Conservation (phyloP, 1,140 invertebrate genomes). For the Hyles vespertilio region DNA sequence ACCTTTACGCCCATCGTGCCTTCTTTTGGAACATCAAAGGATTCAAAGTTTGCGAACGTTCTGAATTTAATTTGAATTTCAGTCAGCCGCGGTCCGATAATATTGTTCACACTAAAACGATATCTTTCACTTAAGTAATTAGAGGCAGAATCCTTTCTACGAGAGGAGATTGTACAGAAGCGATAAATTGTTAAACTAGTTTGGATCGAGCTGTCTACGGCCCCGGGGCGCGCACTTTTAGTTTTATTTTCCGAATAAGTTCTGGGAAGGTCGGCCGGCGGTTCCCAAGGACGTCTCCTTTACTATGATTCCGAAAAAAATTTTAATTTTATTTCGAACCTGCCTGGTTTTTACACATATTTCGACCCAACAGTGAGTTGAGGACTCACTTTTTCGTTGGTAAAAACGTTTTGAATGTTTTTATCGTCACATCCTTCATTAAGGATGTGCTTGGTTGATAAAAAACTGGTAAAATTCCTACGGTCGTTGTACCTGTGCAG, state of each 20-base stretch:
- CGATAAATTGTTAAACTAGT: conserved; percentile 45
- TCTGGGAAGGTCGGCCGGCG: conserved; percentile 53
- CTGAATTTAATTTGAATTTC: conserved; percentile 27
- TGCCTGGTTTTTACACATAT: no score
- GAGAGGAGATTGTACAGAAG: conserved; percentile 24
- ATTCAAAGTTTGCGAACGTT: conserved; percentile 13
- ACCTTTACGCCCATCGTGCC: conserved; percentile 12
- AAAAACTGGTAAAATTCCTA: conserved; percentile 1
- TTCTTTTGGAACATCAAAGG: conserved; percentile 20
- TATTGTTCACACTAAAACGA: conserved; percentile 15
- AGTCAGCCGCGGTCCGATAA: conserved; percentile 6
- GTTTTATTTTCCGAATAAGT: conserved; percentile 46
- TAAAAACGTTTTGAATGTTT: no score
- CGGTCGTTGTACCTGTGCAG: conserved; percentile 1
- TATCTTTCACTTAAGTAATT: conserved; percentile 24
- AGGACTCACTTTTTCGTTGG: no score
- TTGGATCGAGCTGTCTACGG: conserved; percentile 30
- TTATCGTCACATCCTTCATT: conserved; percentile 4
- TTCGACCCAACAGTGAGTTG: no score
- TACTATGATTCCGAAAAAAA: no score
- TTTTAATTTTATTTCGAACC: no score
- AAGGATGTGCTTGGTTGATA: conserved; percentile 3
- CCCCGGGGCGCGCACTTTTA: conserved; percentile 25
- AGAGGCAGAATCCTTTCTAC: conserved; percentile 25
- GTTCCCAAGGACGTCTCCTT: conserved; percentile 40